Base-by-base conservation (phyloP, 1,140 invertebrate genomes). In the Drosophila asahinai region DNA sequence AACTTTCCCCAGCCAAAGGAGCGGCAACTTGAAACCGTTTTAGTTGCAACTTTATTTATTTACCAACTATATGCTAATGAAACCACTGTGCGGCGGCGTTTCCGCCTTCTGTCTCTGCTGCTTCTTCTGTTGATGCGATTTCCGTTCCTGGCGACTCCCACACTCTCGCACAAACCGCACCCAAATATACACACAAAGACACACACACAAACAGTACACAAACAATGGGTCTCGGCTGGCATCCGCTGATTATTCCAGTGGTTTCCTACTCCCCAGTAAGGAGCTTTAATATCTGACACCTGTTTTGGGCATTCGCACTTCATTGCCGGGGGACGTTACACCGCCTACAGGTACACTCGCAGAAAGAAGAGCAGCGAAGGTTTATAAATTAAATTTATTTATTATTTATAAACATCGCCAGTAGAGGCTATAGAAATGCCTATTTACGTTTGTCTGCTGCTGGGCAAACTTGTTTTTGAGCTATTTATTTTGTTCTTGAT, bases 1-100 rank as follows among this genome's bases (percentile, higher is more conserved):
- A 27, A 49, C 25, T 38, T 58, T 43, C 25, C 30, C 14, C 12
- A 5, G 51, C 30, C 63, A 67, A 60, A 47, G 73, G 80, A 79
- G 83, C 68, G 68, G 63, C 62, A 84, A 90, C 81, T 90, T 72
- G 66, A 90, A 90, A 89, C 83, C 84, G 86, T 66, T 89, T 89
- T 84, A 89, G 86, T 81, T 89, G 73, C 81, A 77, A 78, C 78
- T 84, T 89, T 89, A 89, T 90, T 90, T 89, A 89, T 84, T 84
- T 76, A 90, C 73, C 71, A 82, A 82, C 81, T 90, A 79, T 84
- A 89, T 90, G 86, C 86, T 86, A 89, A 89, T 89, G 86, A 89
- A 89, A 82, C 81, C 86, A 82, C 71, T 54, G 65, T 79, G 86
- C 81, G 70, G 72, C 70, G 54, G 42, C 33, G 19, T 38, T 55